Percentiles rank a stretch among this genome's conserved stretches.
Conservation (phyloP, 2,113 vertebrate genomes). For the Crotalus viridis region DNA sequence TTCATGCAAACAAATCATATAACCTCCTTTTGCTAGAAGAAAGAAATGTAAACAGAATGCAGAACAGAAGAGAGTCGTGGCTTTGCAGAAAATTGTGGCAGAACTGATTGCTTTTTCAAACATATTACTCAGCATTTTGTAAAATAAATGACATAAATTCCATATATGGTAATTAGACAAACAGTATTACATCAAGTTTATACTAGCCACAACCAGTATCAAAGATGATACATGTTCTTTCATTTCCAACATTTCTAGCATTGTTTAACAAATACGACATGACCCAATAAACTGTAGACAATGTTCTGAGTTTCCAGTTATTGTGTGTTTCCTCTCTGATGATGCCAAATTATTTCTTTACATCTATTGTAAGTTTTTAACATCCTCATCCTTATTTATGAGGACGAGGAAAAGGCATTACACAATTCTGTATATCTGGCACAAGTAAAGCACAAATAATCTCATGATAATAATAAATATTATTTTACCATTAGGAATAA, state of each 20-base stretch:
- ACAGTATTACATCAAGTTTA: conserved; percentile 39
- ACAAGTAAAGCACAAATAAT: conserved; percentile 15
- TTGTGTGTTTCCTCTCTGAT: neutral
- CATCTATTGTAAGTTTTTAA: conserved; percentile 45
- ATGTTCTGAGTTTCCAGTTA: conserved; percentile 34
- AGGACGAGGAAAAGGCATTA: neutral
- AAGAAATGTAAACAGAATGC: neutral
- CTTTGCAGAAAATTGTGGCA: neutral
- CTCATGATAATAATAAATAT: neutral
- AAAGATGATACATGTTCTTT: conserved; percentile 47
- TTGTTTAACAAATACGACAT: conserved; percentile 50
- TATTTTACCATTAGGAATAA: conserved; percentile 1
- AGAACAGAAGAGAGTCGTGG: neutral
- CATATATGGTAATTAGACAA: conserved; percentile 34
- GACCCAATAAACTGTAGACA: conserved; percentile 40
- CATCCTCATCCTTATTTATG: conserved; percentile 7
- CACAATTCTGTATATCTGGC: conserved; percentile 31
- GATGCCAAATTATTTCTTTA: conserved; percentile 25
- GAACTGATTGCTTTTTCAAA: neutral
- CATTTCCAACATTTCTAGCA: conserved; percentile 53
- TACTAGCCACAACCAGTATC: conserved; percentile 32
- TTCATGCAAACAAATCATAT: neutral
- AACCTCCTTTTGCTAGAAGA: neutral
- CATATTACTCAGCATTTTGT: conserved; percentile 16
- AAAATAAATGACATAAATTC: conserved; percentile 30